Evolutionary conservation across 1,140 invertebrate species (phyloP).

Genomic region (Drosophila insularis): DNA sequence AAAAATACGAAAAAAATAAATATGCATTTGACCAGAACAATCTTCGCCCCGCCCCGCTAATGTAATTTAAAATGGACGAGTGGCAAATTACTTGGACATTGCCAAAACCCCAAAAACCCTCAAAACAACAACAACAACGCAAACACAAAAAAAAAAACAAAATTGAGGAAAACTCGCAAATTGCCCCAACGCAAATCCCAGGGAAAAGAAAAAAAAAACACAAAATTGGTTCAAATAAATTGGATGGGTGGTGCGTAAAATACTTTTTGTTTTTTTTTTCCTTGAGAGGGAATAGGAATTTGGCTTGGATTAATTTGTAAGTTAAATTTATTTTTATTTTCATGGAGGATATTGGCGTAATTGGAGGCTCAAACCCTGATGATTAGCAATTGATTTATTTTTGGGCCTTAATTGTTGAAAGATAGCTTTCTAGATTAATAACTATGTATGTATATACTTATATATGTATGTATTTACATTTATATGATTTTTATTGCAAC

Average conservation of each 20-base stretch:
- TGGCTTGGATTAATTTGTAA: constrained; percentile 73
- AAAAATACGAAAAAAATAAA: constrained; percentile 45
- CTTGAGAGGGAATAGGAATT: constrained; percentile 16
- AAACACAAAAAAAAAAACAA: constrained; percentile 18
- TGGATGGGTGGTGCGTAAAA: constrained; percentile 67
- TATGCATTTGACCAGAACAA: constrained; percentile 70
- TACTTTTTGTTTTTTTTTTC: constrained; percentile 33
- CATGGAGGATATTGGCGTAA: constrained; percentile 37
- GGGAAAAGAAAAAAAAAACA: constrained; percentile 45
- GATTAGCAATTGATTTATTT: constrained; percentile 29
- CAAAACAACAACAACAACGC: constrained; percentile 13
- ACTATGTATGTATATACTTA: too few species aligned
- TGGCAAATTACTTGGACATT: constrained; percentile 74
- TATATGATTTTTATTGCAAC: constrained; percentile 1
- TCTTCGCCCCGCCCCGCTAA: constrained; percentile 43
- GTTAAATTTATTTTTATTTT: constrained; percentile 58
- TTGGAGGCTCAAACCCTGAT: constrained; percentile 20
- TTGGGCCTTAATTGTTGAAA: not conserved
- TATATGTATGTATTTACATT: not conserved
- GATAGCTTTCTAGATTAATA: not conserved
- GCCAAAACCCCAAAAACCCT: constrained; percentile 20
- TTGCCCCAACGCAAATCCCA: constrained; percentile 67
- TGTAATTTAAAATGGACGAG: constrained; percentile 79
- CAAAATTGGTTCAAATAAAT: constrained; percentile 71
- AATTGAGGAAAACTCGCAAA: constrained; percentile 34